Conservation (phyloP, 2,888 invertebrate species). For the Conomelus anceps region DNA sequence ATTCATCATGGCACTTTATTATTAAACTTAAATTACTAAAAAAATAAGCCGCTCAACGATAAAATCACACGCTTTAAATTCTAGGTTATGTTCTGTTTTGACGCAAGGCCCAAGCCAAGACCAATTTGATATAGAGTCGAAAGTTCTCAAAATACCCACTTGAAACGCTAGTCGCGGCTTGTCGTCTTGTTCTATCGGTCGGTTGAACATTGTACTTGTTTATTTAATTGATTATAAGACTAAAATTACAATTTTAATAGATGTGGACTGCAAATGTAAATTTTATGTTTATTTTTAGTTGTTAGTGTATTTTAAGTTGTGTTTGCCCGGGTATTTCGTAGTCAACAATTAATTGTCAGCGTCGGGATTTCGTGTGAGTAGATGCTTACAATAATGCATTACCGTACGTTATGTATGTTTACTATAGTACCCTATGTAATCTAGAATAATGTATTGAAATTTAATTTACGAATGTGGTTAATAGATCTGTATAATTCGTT, state of each 20-base stretch:
- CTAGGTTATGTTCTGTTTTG: not conserved
- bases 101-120: too few species aligned
- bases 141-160: not conserved
- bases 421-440: not conserved
- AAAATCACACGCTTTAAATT: not conserved
- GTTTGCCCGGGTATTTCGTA: not conserved
- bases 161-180: not conserved
- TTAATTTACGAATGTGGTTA: not conserved
- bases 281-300: not conserved
- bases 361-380: not conserved
- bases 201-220: too few species aligned
- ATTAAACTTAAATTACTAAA: not conserved
- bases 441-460: not conserved
- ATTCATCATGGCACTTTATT: not conserved
- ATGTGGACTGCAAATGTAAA: not conserved
- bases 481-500: not conserved
- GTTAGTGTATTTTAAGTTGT: not conserved
- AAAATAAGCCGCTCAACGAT: not conserved
- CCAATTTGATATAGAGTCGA: not conserved
- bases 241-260: not conserved
- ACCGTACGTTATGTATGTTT: too few species aligned
- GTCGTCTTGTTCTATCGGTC: not conserved
- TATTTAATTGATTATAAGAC: not conserved
- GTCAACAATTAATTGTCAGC: not conserved
- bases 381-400: too few species aligned